These are phyloP conservation scores for Strigamia transsilvanica DNA, from an alignment of 2,888 invertebrate genomes.

Conservation along the genomic window DNA sequence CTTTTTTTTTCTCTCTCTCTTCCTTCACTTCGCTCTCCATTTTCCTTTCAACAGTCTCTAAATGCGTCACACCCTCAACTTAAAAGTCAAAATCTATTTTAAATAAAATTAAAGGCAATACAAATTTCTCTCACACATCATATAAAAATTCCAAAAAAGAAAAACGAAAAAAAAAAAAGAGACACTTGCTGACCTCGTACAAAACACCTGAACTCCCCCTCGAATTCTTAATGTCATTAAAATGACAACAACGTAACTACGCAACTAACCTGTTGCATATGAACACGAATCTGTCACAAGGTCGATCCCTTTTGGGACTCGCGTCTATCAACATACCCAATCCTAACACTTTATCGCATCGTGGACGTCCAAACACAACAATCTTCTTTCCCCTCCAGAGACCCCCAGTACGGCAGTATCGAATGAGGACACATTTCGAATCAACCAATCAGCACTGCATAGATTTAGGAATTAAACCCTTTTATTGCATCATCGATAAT, in stretches of 20 bases:
- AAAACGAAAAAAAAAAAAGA: not conserved
- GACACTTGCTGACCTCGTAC: not conserved
- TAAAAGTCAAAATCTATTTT: slow-evolving; percentile 1
- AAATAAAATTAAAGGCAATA: slow-evolving; percentile 25
- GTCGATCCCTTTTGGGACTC: slow-evolving; percentile 17
- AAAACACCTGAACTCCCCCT: not conserved
- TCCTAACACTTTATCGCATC: slow-evolving; percentile 16
- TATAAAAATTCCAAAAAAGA: not conserved
- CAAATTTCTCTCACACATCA: slow-evolving; percentile 5
- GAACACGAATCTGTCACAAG: slow-evolving; percentile 29
- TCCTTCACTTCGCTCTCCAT: not conserved
- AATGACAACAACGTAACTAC: slow-evolving; percentile 22
- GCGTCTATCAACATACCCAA: slow-evolving; percentile 4
- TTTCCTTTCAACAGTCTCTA: slow-evolving; percentile 5
- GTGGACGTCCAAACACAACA: slow-evolving; percentile 16
- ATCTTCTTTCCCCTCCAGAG: slow-evolving; percentile 4
- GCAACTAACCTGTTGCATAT: slow-evolving; percentile 21
- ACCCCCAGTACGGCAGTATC: not conserved
- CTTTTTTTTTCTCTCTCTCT: not conserved
- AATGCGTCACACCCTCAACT: slow-evolving; percentile 9
- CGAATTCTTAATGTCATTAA: slow-evolving; percentile 26
- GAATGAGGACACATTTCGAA: not conserved
- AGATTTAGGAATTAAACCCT: slow-evolving; percentile 13
- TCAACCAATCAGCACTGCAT: not conserved
- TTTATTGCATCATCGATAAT: slow-evolving; percentile 30